Evolutionary conservation across 2,797 vertebrate species (phyloP).

Genomic region (Stomatorhinus walkeri): DNA sequence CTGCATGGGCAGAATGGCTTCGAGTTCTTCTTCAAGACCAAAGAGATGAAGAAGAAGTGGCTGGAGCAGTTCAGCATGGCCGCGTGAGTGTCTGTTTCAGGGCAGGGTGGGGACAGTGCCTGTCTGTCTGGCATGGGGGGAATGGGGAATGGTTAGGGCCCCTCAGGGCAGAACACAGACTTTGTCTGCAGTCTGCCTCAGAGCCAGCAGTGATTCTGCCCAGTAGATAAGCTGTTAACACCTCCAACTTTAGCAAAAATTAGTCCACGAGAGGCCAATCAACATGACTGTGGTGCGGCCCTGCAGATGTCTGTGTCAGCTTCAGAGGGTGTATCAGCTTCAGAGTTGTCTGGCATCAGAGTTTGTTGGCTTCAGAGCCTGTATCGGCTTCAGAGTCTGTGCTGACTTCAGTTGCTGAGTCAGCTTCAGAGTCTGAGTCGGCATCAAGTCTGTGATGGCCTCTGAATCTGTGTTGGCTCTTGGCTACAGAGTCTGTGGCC

Average conservation of each 20-base stretch:
- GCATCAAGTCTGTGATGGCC: no score
- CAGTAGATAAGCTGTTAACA: background rate
- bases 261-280: background rate
- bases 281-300: background rate
- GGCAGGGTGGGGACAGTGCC: background rate
- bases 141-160: background rate
- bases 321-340: background rate
- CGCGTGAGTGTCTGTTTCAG: conserved; percentile 71
- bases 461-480: no score
- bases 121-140: background rate
- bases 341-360: no score
- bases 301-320: background rate
- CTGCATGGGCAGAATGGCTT: conserved; percentile 90
- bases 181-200: background rate
- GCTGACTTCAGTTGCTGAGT: no score
- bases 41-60: conserved; percentile 98
- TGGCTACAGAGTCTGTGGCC: no score
- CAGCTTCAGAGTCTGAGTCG: no score
- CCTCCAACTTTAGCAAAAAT: background rate
- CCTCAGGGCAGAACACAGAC: background rate
- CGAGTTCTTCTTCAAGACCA: conserved; percentile 98
- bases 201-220: background rate
- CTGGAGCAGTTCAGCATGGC: conserved; percentile 98
- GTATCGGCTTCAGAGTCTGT: no score
- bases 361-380: no score